A percentile compares a stretch with the other conserved stretches of the same genome.
Evolutionary conservation across 1,140 invertebrate species (phyloP).

Genomic region (Oryctes rhinoceros): DNA sequence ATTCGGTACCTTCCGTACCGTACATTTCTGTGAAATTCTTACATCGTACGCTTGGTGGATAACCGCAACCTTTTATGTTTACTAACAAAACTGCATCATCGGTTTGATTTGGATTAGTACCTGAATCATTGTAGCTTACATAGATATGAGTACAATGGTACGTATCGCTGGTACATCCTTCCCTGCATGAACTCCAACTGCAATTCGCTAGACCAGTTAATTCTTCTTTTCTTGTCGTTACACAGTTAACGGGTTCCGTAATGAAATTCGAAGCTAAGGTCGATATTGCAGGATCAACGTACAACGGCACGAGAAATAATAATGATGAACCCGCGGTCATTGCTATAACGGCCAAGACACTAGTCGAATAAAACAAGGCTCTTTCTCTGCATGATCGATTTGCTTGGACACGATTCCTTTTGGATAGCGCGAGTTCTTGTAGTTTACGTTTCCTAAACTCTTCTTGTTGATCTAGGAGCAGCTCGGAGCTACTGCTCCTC

Average conservation of each 20-base stretch:
- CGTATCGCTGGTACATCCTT: conserved; percentile 88
- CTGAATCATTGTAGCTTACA: conserved; percentile 73
- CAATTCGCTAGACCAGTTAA: conserved; percentile 80
- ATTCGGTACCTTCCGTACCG: conserved; percentile 78
- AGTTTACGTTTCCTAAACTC: conserved; percentile 76
- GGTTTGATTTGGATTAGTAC: conserved; percentile 57
- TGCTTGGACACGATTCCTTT: conserved; percentile 65
- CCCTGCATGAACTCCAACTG: conserved; percentile 85
- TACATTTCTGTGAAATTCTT: conserved; percentile 81
- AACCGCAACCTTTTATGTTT: conserved; percentile 89
- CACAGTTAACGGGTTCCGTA: conserved; percentile 78
- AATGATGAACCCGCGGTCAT: conserved; percentile 83
- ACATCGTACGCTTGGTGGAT: conserved; percentile 85
- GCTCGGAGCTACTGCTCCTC: conserved; percentile 85
- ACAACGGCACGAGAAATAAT: conserved; percentile 87
- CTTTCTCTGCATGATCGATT: conserved; percentile 77
- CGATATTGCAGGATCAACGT: conserved; percentile 89
- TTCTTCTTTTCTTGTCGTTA: conserved; percentile 78
- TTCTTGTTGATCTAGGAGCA: conserved; percentile 78
- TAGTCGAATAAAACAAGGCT: conserved; percentile 80
- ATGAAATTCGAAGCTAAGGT: conserved; percentile 86
- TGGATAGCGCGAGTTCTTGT: conserved; percentile 66
- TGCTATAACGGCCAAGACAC: conserved; percentile 77
- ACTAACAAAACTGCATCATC: conserved; percentile 76
- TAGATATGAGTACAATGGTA: conserved; percentile 87